Percentiles rank a stretch among this genome's conserved stretches.
Conservation (phyloP, 2,888 invertebrate genomes). For the Drosophila prolongata region DNA sequence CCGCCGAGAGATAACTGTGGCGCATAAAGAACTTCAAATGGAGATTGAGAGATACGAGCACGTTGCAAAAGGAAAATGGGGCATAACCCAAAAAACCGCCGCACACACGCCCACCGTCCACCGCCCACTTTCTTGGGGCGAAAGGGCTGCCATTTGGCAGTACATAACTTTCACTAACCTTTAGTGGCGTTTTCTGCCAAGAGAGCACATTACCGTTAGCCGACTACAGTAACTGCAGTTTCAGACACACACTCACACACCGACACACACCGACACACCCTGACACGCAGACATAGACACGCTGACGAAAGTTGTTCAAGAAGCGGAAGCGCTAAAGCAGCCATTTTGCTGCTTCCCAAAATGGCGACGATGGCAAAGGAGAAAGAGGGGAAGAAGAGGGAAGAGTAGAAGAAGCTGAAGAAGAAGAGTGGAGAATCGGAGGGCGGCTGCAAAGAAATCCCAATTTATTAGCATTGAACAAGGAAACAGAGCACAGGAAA, state of each 20-base stretch:
- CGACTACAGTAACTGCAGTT: conserved; percentile 42
- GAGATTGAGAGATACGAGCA: conserved; percentile 45
- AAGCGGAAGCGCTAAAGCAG: conserved; percentile 52
- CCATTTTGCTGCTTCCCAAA: conserved; percentile 43
- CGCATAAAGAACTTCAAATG: conserved; percentile 50
- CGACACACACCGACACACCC: conserved; percentile 5
- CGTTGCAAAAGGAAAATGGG: conserved; percentile 37
- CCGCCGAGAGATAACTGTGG: conserved; percentile 18
- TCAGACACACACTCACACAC: conserved; percentile 14
- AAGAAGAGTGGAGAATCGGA: not conserved
- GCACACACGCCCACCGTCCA: not conserved
- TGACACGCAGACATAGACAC: conserved; percentile 1
- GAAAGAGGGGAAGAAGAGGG: not conserved
- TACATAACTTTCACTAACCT: conserved; percentile 55
- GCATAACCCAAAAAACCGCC: conserved; percentile 24
- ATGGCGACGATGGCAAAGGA: not conserved
- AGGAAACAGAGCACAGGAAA: not conserved
- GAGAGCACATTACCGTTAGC: conserved; percentile 51
- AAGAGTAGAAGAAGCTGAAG: not conserved
- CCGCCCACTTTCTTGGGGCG: not conserved
- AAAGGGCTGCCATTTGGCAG: conserved; percentile 41
- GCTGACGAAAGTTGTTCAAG: conserved; percentile 43
- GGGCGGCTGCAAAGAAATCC: conserved; percentile 34
- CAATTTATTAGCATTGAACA: conserved; percentile 51
- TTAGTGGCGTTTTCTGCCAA: conserved; percentile 36